Conservation (phyloP, 35 echinoderm and acorn worm species). For the Apostichopus japonicus region DNA sequence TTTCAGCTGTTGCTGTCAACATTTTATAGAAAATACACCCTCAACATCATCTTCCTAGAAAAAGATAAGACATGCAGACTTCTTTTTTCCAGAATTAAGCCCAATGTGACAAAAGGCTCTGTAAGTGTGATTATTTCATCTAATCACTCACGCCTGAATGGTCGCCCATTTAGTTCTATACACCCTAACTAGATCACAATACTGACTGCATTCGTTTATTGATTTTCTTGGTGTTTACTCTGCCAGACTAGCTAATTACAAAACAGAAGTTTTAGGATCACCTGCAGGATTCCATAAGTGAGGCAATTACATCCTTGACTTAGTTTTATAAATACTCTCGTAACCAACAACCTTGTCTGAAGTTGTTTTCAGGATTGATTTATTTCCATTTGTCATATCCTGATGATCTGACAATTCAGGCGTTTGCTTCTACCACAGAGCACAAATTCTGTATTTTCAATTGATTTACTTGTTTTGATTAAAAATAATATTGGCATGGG, state of each 20-base stretch:
- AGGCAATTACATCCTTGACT: conserved; percentile 15
- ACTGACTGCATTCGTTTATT: neutral
- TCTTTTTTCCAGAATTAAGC: neutral
- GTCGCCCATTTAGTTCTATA: neutral
- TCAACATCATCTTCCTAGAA: neutral
- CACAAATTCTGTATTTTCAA: neutral
- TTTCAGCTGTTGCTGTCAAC: too few species aligned
- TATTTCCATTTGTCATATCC: too few species aligned
- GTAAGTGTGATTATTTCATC: neutral
- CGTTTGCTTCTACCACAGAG: neutral
- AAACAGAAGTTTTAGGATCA: neutral
- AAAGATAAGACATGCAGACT: neutral
- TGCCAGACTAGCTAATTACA: conserved; percentile 29
- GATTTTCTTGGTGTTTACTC: conserved; percentile 10
- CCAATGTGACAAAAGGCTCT: neutral
- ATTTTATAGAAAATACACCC: neutral
- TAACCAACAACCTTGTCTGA: too few species aligned
- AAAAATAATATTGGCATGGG: neutral
- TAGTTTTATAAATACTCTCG: neutral
- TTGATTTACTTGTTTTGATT: neutral
- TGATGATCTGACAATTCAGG: neutral
- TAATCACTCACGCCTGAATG: neutral
- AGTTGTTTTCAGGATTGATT: too few species aligned
- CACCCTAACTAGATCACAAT: neutral
- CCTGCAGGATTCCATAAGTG: neutral